Evolutionary conservation across 2,113 vertebrate genomes (phyloP).

Genomic region (Catharus fuscescens): DNA sequence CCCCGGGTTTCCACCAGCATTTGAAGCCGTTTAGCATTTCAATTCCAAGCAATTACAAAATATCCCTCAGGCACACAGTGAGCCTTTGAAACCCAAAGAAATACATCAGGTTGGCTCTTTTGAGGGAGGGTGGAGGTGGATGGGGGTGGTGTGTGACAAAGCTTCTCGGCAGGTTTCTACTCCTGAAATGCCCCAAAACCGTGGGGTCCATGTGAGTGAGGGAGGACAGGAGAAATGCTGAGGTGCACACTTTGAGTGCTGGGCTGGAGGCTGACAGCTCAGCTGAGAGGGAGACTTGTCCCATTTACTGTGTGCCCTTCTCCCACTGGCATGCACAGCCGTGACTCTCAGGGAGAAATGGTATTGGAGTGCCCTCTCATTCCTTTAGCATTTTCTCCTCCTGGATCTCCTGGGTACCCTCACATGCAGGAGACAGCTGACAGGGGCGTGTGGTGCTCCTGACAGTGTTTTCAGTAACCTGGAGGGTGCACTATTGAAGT

Average conservation of each 20-base stretch:
- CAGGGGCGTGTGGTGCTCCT: not conserved
- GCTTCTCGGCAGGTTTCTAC: not conserved
- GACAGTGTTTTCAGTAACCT: not conserved
- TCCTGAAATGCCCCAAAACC: not conserved
- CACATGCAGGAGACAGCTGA: not conserved
- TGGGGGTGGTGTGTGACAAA: not conserved
- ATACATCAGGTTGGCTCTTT: not conserved
- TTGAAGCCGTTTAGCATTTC: not conserved
- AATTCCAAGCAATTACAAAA: slow-evolving; percentile 1
- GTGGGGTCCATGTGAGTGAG: accelerated
- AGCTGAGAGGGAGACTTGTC: not conserved
- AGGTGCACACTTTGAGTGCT: not conserved
- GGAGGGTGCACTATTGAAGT: not conserved
- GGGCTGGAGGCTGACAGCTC: not conserved
- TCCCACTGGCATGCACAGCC: not conserved
- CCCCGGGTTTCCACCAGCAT: not conserved
- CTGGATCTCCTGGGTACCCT: not conserved
- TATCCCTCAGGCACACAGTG: not conserved
- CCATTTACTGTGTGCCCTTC: accelerated
- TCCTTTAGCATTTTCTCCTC: not conserved
- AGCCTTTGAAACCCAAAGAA: not conserved
- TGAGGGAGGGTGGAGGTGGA: not conserved
- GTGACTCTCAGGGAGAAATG: not conserved
- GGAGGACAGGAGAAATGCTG: not conserved
- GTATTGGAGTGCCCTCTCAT: not conserved